Conservation (phyloP, 2,888 invertebrate genomes). For the Lampropteryx suffumata region DNA sequence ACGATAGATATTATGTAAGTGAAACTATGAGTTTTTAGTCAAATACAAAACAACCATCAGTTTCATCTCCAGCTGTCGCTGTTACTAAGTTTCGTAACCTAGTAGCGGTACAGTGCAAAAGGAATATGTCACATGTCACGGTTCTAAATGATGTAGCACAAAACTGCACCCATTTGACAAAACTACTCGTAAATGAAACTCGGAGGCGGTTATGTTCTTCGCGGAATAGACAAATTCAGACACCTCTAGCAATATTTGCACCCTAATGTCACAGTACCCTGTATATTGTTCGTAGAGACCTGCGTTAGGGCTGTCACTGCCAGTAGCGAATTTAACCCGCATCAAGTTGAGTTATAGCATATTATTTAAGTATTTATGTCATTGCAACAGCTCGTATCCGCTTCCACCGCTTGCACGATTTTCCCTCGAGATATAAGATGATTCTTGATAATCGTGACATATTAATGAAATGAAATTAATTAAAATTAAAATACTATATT, state of each 20-base stretch:
- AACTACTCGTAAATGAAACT: conserved; percentile 17
- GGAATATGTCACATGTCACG: conserved; percentile 13
- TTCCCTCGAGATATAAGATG: too few relatives aligned
- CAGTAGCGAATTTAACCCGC: background rate
- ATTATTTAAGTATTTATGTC: background rate
- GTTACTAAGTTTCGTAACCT: background rate
- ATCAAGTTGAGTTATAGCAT: background rate
- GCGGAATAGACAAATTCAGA: conserved; percentile 24
- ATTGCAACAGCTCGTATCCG: too few relatives aligned
- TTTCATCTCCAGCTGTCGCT: background rate
- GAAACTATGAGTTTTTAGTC: too few relatives aligned
- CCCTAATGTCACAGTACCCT: conserved; percentile 23
- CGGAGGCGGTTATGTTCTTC: conserved; percentile 4
- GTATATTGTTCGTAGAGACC: conserved; percentile 16
- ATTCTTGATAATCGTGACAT: too few relatives aligned
- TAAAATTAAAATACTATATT: too few relatives aligned
- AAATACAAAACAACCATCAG: too few relatives aligned
- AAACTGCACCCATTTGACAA: conserved; percentile 15
- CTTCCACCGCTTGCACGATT: too few relatives aligned
- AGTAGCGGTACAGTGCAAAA: conserved; percentile 5
- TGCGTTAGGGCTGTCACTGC: conserved; percentile 15
- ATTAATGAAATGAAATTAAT: too few relatives aligned
- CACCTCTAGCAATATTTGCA: conserved; percentile 24
- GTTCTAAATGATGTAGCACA: conserved; percentile 10
- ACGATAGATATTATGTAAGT: background rate